Base-by-base conservation (phyloP, 2,888 invertebrate genomes). In the Luffia ferchaultella region DNA sequence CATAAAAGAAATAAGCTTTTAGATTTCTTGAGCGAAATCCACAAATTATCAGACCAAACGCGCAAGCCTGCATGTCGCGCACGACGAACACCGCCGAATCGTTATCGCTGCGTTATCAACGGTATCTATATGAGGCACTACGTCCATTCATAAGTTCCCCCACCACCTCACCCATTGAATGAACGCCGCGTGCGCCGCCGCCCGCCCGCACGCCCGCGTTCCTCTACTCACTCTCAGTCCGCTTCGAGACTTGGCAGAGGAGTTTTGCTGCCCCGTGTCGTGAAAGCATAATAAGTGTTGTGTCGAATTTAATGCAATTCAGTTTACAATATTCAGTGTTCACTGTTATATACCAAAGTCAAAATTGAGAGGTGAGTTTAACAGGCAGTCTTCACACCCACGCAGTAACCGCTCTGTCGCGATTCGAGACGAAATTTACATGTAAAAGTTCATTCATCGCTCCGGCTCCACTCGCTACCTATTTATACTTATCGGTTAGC, bases 391-490 rank as follows among this genome's bases (percentile, higher is more conserved):
- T 65, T 7, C 67, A 73, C 79, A 76, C 82, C 82, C 76, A 79
- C 79, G 77, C 80, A 62, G 67, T 59, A 63, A 59, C 68, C 74
- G n/a, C n/a, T 70, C 62, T 73, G 77, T 79, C 76, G 78, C 82
- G 79, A 80, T 80, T 82, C 75, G 73, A 72, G 74, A 77, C 77
- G 73, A 78, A n/a, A 79, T 80, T 80, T 80, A 79, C 78, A 80
- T 80, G 75, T 71, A 73, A 76, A 76, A 73, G 76, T 51, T 76
- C 78, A 79, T 80, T 80, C 78, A 79, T 76, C 68, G 73, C 5
- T 12, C 30, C 5, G 30, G 30, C 30, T n/a, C n/a, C n/a, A n/a
- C n/a, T n/a, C n/a, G n/a, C n/a, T n/a, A n/a, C n/a, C 30, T 30
- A 30, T 30, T 30, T 30, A 30, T 30, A 30, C 30, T 3, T 30